Evolutionary conservation across 2,888 invertebrate species (phyloP), one percentile per base, ranked within the genome.

Genomic region (Zaprionus lineosus): DNA sequence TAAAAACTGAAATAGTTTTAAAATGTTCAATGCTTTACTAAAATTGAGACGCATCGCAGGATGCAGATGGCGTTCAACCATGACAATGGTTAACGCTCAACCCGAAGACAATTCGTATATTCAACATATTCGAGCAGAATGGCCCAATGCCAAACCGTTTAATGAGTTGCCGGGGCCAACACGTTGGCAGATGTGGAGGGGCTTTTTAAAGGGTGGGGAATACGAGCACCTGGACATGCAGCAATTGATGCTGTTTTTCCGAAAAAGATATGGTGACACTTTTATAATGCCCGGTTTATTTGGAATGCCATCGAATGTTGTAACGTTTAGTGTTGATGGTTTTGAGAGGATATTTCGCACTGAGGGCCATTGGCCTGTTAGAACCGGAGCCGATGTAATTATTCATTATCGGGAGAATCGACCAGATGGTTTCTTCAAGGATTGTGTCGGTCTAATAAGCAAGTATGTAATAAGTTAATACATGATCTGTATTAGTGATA

Each of bases 261-360:
- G 75, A 0, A 7, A 78, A 7, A 72, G 70, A 9, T 87, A 89
- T 65, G 92, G 91, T 0, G 76, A 90, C 16, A 84, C 91, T 1
- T 88, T 88, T 6, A 76, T 87, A 40, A 57, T 92, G 7, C 89
- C 89, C 2, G 90, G 90, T 4, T 41, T 91, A 2, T 78, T 87
- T 15, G 88, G 88, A 1, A 73, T 81, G 52, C 50, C 65, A 0
- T 69, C 86, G 33, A 68, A 91, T n/a, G 87, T 92, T 1, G 71
- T 91, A 7, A 62, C 90, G 2, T 92, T 91, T 66, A 89, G 91
- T 77, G 91, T 91, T 0, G 90, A 91, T n/a, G 91, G 91, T 70
- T 90, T 92, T 31, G 90, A 91, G 69, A 88, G 89, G 76, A 75
- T 91, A 34, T 90, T 89, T 69, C 89, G 91, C 14, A 86, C 88